A percentile compares a stretch with the other conserved stretches of the same genome.
These are phyloP conservation scores for Coptodon rendalli DNA, from an alignment of 2,113 vertebrate species.

Conservation along the genomic window DNA sequence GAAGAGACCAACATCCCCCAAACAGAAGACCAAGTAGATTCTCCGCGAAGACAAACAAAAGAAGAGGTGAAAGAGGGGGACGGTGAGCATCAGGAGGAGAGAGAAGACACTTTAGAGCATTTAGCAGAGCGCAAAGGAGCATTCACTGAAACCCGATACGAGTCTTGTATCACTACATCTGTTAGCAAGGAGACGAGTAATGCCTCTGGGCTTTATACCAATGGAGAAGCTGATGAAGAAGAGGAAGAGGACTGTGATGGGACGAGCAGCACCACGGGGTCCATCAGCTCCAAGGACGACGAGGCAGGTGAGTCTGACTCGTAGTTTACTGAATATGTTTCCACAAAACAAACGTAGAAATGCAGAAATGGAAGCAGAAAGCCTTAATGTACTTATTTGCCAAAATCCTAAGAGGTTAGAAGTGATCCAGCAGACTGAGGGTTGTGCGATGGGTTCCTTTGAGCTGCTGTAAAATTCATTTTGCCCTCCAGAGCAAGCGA, in stretches of 20 bases:
- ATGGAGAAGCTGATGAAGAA: constrained; percentile 39
- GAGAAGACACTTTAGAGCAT: constrained; percentile 54
- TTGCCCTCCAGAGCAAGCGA: background rate
- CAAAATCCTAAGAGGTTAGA: background rate
- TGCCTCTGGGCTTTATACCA: constrained; percentile 49
- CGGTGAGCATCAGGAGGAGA: constrained; percentile 18
- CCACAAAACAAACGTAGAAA: background rate
- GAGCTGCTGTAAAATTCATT: constrained; percentile 19
- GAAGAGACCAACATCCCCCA: background rate
- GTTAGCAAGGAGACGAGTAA: constrained; percentile 31
- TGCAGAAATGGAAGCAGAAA: background rate
- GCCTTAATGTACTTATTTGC: background rate
- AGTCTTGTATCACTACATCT: background rate
- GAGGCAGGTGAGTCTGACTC: constrained; percentile 75
- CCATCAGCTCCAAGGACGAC: constrained; percentile 70
- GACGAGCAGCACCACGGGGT: constrained; percentile 53
- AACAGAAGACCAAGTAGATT: constrained; percentile 34
- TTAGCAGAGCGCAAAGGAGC: constrained; percentile 65
- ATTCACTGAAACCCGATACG: constrained; percentile 48
- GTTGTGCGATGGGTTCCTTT: background rate
- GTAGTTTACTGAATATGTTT: background rate
- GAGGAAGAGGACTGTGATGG: constrained; percentile 65
- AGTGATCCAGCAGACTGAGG: background rate
- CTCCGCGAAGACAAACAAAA: background rate
- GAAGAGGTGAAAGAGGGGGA: constrained; percentile 44